Conservation (phyloP, 2,888 invertebrate species). For the Neocrepidodera transversa region DNA sequence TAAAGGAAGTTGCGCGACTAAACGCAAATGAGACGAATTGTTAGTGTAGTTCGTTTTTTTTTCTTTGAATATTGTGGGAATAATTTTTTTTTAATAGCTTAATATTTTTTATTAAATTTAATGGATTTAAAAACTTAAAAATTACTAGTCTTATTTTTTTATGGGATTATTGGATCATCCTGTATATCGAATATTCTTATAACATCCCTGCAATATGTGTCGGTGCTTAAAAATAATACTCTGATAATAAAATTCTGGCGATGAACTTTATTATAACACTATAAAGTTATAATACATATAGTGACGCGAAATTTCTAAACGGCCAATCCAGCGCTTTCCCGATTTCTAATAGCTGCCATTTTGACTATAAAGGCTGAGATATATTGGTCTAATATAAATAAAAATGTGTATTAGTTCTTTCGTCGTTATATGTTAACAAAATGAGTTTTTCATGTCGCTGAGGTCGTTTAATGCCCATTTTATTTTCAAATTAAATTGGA, state of each 20-base stretch:
- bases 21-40: not conserved
- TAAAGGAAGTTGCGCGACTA: not conserved
- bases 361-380: slow-evolving; percentile 28
- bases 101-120: too few species aligned
- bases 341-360: slow-evolving; percentile 40
- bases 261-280: slow-evolving; percentile 47
- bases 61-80: too few species aligned
- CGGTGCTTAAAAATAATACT: slow-evolving; percentile 21
- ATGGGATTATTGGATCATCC: too few species aligned
- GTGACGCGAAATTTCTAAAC: slow-evolving; percentile 39
- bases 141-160: too few species aligned
- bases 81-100: too few species aligned
- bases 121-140: too few species aligned
- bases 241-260: slow-evolving; percentile 28
- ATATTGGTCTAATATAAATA: slow-evolving; percentile 35
- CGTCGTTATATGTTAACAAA: slow-evolving; percentile 26
- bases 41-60: not conserved
- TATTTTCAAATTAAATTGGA: slow-evolving; percentile 9
- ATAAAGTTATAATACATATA: slow-evolving; percentile 47
- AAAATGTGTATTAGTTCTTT: slow-evolving; percentile 27
- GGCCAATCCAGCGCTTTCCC: slow-evolving; percentile 44
- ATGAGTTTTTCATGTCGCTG: slow-evolving; percentile 23
- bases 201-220: slow-evolving; percentile 4
- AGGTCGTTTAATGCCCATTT: slow-evolving; percentile 5
- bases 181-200: slow-evolving; percentile 4